Base-by-base conservation (phyloP, 1,140 invertebrate species). In the Rhynchophorus ferrugineus region DNA sequence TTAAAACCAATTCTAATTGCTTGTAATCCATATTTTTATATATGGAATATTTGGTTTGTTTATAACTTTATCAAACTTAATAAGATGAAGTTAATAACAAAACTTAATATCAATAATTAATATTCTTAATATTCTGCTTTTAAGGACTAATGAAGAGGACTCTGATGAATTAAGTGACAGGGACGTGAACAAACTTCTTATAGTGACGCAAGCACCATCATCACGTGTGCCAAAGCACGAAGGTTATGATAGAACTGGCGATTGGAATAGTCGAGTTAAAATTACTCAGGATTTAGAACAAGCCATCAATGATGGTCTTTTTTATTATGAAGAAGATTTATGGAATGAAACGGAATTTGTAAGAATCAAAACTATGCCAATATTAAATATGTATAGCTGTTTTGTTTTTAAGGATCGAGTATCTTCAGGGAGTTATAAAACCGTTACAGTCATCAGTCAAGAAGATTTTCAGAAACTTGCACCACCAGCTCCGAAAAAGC, bases 261-360 rank as follows among this genome's bases (percentile, higher is more conserved):
- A 91, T 60, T 90, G 80, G 78, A 83, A 78, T 33, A 86, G 85
- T 0, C 74, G 89, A 48, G 87, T 87, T 11, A 92, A 93, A 77
- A 93, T 98, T 71, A 89, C 87, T 5, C 88, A 95, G 71, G 94
- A 98, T 65, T 73, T 96, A 51, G 90, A 87, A 56, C 85, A 92
- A 69, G 83, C 88, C 8, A 98, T 99, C 58, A 95, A 96, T 66
- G 91, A 98, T 73, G 95, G 94, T 6, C 76, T 99, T 3, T 85
- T 80, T 65, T 90, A 92, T 66, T 99, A 98, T 67, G 95, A 98
- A 73, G 87, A 94, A 64, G 88, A 92, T 67, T 72, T 94, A 21
- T 89, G 87, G 87, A 78, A 73, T 16, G 60, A 58, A 22, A 22
- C 47, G 24, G 72, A 71, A 24, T 58, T 49, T 41, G 61, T 63